Evolutionary conservation across 2,888 invertebrate genomes (phyloP), one percentile per base, ranked within the genome.

Genomic region (Zaprionus bogoriensis): DNA sequence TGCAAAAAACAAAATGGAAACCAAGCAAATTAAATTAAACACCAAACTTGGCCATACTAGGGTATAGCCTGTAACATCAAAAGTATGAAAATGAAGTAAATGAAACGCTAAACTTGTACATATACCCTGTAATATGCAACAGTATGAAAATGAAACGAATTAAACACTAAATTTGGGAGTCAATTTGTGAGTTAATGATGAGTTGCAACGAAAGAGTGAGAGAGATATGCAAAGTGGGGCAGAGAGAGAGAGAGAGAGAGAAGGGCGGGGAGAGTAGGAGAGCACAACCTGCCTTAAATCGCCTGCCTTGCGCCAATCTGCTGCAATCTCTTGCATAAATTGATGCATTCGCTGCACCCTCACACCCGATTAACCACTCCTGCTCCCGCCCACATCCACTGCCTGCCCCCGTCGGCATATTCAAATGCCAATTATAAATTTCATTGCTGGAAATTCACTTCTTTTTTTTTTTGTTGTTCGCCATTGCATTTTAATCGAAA

Each of bases 371-470:
- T n/a, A n/a, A n/a, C n/a, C n/a, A n/a, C n/a, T n/a, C 14, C 32
- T 36, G 32, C 14, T 36, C 30, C 12, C 14, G 14, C 14, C 10
- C 27, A 27, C n/a, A 2, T 10, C 27, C 25, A 5, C 4, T 4
- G 25, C 6, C 6, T 25, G 9, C 10, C 9, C 27, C 2, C 27
- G 10, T 14, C 14, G 7, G 17, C 14, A 17, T 36, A 36, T 36
- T 36, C 32, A 36, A 36, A 36, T 36, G 32, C 32, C 32, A 36
- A 36, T 36, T 36, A 36, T 36, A 14, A 36, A 36, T 17, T 36
- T 36, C 32, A 36, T 36, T 36, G 32, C 32, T 36, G 14, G 32
- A 36, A 36, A 36, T 36, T 36, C 14, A 36, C 6, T 14, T 2
- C 4, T 32, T 14, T 14, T 12, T 14, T 4, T 12, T 38, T 39